Conservation (phyloP, 2,888 invertebrate genomes). For the Megaustenia siamemsis region DNA sequence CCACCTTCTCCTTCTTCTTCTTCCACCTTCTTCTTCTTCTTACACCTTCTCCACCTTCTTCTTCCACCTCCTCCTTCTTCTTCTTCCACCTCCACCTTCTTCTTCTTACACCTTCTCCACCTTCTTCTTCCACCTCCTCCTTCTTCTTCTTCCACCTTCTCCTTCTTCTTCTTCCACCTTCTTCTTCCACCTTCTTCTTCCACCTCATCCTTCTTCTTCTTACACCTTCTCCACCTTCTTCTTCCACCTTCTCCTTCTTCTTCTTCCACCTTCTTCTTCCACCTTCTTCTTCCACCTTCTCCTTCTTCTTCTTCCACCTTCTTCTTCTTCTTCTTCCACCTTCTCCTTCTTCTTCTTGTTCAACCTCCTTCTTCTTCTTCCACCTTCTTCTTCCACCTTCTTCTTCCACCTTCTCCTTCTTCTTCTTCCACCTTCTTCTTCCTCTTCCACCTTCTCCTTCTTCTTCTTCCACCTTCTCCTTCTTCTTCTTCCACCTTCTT, state of each 20-base stretch:
- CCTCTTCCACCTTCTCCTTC: not conserved
- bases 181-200: too few relatives aligned
- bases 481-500: not conserved
- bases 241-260: not conserved
- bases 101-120: not conserved
- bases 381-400: not conserved
- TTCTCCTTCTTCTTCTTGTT: not conserved
- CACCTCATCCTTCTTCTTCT: too few relatives aligned
- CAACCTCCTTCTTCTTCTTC: too few relatives aligned
- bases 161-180: not conserved
- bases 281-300: not conserved
- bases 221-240: not conserved
- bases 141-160: not conserved
- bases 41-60: not conserved
- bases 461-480: not conserved
- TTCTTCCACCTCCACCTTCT: not conserved
- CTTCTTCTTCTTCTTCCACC: not conserved
- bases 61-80: not conserved
- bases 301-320: not conserved
- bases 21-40: not conserved
- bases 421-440: not conserved
- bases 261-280: not conserved
- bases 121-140: not conserved
- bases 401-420: not conserved
- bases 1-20: not conserved